Conservation (phyloP, 2,888 invertebrate genomes). For the Nysson spinosus region DNA sequence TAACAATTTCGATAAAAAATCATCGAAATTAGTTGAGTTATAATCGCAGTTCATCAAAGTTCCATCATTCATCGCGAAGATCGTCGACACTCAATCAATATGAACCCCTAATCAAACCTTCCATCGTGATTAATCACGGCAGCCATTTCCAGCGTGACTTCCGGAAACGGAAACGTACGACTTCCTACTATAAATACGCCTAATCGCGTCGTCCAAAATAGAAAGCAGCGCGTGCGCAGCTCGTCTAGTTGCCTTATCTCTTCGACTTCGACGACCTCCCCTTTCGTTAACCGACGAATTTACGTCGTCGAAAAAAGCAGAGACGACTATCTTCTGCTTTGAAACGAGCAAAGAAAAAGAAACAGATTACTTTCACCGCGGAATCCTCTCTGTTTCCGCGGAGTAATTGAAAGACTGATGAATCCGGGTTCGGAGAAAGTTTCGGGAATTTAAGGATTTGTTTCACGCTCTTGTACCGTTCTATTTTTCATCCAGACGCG, state of each 20-base stretch:
- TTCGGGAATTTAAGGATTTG: constrained; percentile 10
- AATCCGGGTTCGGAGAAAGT: constrained; percentile 23
- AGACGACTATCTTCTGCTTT: background rate
- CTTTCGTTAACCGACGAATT: constrained; percentile 26
- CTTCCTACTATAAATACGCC: constrained; percentile 53
- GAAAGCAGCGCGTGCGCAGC: constrained; percentile 40
- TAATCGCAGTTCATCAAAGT: no score
- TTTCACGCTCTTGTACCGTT: constrained; percentile 2
- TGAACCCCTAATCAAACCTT: background rate
- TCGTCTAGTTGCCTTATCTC: constrained; percentile 34
- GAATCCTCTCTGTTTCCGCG: background rate
- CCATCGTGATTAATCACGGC: background rate
- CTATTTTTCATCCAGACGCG: constrained; percentile 31
- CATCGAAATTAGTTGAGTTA: no score
- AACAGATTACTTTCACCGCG: background rate
- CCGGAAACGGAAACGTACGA: constrained; percentile 52
- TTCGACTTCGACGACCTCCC: constrained; percentile 7
- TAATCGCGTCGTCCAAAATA: constrained; percentile 59
- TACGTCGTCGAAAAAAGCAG: background rate
- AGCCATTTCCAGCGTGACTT: constrained; percentile 11
- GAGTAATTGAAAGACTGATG: constrained; percentile 11
- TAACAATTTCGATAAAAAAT: no score
- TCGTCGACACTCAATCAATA: background rate
- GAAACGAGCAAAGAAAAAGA: background rate
- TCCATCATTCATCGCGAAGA: no score